phyloP scores from a whole-genome alignment of 1,140 invertebrate genomes.

The Diorhabda elongata region DNA sequence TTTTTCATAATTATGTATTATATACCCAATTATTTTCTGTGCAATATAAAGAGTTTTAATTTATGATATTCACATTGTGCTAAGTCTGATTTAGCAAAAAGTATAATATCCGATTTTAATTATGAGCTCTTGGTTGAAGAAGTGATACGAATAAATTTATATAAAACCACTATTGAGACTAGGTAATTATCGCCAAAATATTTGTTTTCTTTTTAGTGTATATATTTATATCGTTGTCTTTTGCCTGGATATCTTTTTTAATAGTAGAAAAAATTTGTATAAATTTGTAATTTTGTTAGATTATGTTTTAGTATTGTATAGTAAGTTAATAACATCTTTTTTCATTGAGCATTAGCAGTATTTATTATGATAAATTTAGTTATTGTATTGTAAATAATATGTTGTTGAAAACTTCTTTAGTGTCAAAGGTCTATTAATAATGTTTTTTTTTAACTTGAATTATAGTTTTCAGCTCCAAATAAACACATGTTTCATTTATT shows the following conservation, averaged over 20 bases:
- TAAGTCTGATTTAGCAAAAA: too few relatives aligned
- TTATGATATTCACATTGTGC: too few relatives aligned
- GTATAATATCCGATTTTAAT: not conserved
- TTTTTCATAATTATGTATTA: too few relatives aligned
- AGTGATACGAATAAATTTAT: not conserved
- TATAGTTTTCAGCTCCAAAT: constrained; percentile 30
- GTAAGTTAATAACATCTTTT: constrained; percentile 11
- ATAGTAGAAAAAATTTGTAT: constrained; percentile 8
- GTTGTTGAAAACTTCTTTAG: constrained; percentile 26
- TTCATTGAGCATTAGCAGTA: constrained; percentile 18
- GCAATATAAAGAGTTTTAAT: too few relatives aligned
- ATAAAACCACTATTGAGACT: not conserved
- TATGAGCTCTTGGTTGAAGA: not conserved
- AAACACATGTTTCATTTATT: not conserved
- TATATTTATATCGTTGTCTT: constrained; percentile 15
- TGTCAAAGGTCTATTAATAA: constrained; percentile 32
- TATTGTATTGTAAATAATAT: constrained; percentile 32
- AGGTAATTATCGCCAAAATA: constrained; percentile 14
- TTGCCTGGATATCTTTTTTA: constrained; percentile 12
- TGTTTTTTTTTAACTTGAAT: constrained; percentile 36
- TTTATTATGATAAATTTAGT: constrained; percentile 28
- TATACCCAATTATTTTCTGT: too few relatives aligned
- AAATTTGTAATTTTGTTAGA: constrained; percentile 17
- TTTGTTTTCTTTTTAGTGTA: constrained; percentile 7
- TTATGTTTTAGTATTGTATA: constrained; percentile 9